Evolutionary conservation across 1,140 invertebrate species (phyloP).

Genomic region (Cydia strobilella): DNA sequence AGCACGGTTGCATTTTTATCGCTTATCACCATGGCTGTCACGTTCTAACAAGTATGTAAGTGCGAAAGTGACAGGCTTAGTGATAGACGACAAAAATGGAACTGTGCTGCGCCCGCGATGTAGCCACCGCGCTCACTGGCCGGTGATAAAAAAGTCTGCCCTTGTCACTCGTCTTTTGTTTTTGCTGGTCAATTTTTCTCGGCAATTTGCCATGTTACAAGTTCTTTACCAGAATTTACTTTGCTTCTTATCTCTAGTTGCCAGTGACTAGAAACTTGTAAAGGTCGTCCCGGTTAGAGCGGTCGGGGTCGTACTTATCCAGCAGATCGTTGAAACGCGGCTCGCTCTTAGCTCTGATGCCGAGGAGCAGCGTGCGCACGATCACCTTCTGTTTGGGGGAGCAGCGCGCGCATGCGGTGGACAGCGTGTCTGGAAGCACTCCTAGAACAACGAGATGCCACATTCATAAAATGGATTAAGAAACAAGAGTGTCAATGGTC

Average conservation of each 20-base stretch:
- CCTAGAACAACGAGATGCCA: conserved; percentile 69
- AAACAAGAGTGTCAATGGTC: too few species aligned
- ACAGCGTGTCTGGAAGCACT: conserved; percentile 81
- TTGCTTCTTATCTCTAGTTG: conserved; percentile 31
- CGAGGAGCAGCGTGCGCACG: conserved; percentile 81
- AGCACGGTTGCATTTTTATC: too few species aligned
- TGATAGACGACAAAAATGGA: too few species aligned
- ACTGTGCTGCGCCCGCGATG: too few species aligned
- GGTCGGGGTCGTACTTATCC: conserved; percentile 69
- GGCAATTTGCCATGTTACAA: too few species aligned
- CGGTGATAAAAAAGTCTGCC: too few species aligned
- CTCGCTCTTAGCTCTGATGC: conserved; percentile 71
- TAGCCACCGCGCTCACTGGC: too few species aligned
- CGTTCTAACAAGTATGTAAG: too few species aligned
- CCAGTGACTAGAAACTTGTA: conserved; percentile 69
- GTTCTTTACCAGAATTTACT: neutral
- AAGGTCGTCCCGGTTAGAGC: conserved; percentile 58
- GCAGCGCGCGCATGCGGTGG: conserved; percentile 81
- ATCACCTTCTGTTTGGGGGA: conserved; percentile 81
- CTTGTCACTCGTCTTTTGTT: too few species aligned
- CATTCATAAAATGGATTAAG: too few species aligned
- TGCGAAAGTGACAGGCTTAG: too few species aligned
- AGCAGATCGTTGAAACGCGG: conserved; percentile 64
- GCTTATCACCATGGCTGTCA: too few species aligned
- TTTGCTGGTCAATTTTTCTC: neutral